Conservation (phyloP, 2,113 vertebrate genomes). For the Sialia sialis region DNA sequence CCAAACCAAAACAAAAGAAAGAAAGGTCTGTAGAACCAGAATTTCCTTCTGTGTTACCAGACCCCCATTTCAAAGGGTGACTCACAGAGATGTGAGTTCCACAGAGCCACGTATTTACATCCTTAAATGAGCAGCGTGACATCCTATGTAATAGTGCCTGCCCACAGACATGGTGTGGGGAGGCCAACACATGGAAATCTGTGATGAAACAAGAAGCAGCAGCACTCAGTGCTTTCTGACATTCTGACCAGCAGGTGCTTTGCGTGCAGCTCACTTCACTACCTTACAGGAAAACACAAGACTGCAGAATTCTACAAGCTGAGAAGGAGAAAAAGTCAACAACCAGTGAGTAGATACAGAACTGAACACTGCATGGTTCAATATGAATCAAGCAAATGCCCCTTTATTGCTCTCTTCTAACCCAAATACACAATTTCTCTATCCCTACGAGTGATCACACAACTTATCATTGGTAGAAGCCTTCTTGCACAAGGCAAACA, state of each 20-base stretch:
- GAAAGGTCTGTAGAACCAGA: background rate
- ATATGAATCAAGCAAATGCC: too few species aligned
- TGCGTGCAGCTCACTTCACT: background rate
- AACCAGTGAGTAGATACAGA: background rate
- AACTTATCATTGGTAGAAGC: too few species aligned
- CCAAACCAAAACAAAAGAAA: background rate
- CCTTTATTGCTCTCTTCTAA: too few species aligned
- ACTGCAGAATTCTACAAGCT: background rate
- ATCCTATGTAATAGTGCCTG: background rate
- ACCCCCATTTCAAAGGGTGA: background rate
- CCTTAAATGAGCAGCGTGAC: background rate
- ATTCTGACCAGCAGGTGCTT: background rate
- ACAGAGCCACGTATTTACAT: background rate
- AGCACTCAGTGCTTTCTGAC: background rate
- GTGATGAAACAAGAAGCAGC: background rate
- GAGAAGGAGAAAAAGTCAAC: background rate
- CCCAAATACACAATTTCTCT: too few species aligned
- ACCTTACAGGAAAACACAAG: background rate
- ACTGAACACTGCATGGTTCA: too few species aligned
- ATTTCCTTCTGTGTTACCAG: background rate
- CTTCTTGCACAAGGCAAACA: too few species aligned
- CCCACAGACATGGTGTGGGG: fast-evolving
- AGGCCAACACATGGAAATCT: background rate
- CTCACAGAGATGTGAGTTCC: background rate
- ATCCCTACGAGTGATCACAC: too few species aligned